Evolutionary conservation across 1,140 invertebrate genomes (phyloP).

Genomic region (Pteromalus puparum): DNA sequence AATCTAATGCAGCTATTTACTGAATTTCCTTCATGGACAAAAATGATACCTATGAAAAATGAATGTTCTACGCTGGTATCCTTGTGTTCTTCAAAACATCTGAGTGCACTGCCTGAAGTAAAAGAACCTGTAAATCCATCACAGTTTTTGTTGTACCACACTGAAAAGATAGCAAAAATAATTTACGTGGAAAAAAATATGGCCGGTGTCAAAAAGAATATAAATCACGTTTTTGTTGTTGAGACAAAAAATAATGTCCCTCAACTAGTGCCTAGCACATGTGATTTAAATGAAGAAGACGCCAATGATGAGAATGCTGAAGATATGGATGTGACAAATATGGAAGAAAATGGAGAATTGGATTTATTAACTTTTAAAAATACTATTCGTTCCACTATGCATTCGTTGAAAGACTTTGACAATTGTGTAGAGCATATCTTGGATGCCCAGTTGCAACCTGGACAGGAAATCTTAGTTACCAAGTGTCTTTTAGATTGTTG

Average conservation of each 20-base stretch:
- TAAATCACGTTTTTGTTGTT: not conserved
- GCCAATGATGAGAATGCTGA: constrained; percentile 12
- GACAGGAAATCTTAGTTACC: constrained; percentile 32
- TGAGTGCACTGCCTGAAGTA: constrained; percentile 8
- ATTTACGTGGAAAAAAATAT: not conserved
- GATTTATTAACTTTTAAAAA: constrained; percentile 39
- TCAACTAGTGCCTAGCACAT: not conserved
- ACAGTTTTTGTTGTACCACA: constrained; percentile 5
- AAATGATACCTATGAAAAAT: constrained; percentile 35
- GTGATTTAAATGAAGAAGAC: constrained; percentile 5
- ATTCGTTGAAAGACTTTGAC: constrained; percentile 39
- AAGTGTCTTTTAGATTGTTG: constrained; percentile 46
- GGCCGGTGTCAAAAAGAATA: not conserved
- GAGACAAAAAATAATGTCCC: not conserved
- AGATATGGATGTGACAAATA: not conserved
- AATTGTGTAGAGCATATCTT: constrained; percentile 26
- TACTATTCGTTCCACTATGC: constrained; percentile 22
- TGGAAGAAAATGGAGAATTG: constrained; percentile 21
- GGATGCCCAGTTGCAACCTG: constrained; percentile 11
- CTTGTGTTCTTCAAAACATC: constrained; percentile 27
- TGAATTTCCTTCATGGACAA: constrained; percentile 52
- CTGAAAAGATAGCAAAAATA: not conserved
- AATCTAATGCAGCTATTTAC: constrained; percentile 37
- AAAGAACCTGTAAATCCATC: constrained; percentile 19
- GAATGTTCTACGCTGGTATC: constrained; percentile 26